Evolutionary conservation across 2,888 invertebrate species (phyloP).

Genomic region (Archips crataeganus): DNA sequence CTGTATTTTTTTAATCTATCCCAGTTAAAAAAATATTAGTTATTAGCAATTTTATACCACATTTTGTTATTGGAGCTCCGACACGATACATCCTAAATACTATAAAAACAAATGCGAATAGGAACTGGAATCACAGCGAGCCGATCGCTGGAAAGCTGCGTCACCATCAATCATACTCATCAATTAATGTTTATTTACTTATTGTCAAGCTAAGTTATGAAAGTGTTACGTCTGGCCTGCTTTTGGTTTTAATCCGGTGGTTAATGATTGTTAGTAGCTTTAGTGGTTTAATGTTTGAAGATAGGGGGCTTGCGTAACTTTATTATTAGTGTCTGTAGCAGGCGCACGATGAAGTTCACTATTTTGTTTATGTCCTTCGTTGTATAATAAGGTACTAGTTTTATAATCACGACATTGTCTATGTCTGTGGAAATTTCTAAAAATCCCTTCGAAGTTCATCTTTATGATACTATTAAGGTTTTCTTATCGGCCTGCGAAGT

Average conservation of each 20-base stretch:
- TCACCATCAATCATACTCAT: slow-evolving; percentile 30
- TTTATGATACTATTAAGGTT: no score
- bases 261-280: slow-evolving; percentile 13
- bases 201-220: slow-evolving; percentile 33
- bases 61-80: slow-evolving; percentile 3
- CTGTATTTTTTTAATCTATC: no score
- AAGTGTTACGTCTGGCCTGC: slow-evolving; percentile 34
- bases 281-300: slow-evolving; percentile 4
- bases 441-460: no score
- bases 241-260: slow-evolving; percentile 24
- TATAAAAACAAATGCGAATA: slow-evolving; percentile 31
- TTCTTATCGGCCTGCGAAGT: no score
- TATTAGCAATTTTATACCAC: neutral
- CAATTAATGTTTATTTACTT: slow-evolving; percentile 28
- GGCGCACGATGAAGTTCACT: no score
- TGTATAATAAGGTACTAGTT: no score
- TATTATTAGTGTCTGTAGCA: no score
- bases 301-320: neutral
- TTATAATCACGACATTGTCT: no score
- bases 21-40: no score
- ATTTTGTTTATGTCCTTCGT: no score
- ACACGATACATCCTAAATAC: slow-evolving; percentile 2
- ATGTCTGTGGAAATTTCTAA: no score
- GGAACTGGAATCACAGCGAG: slow-evolving; percentile 22
- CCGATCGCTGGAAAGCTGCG: slow-evolving; percentile 25